Percentiles rank a stretch among this genome's conserved stretches.
Conservation (phyloP, 2,113 vertebrate species). For the Brachirus orientalis region DNA sequence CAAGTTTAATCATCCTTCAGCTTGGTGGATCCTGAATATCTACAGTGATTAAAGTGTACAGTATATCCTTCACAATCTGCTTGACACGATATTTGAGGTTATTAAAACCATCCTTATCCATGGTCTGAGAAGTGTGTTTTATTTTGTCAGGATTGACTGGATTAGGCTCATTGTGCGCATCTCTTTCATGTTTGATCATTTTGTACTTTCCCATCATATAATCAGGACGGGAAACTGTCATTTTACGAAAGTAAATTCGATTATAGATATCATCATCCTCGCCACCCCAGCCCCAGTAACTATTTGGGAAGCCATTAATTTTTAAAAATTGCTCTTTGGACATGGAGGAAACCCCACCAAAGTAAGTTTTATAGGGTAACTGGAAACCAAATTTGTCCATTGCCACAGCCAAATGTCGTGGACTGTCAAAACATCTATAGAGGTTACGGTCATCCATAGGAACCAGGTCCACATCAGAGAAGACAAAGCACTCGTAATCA, state of each 20-base stretch:
- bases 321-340: slow-evolving; percentile 89
- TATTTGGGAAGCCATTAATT: slow-evolving; percentile 96
- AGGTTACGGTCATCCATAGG: slow-evolving; percentile 91
- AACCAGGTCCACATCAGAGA: slow-evolving; percentile 93
- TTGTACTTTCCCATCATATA: slow-evolving; percentile 84
- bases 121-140: slow-evolving; percentile 81
- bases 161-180: slow-evolving; percentile 90
- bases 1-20: slow-evolving; percentile 1
- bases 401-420: slow-evolving; percentile 91
- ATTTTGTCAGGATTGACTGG: slow-evolving; percentile 80
- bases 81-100: slow-evolving; percentile 86
- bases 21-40: slow-evolving; percentile 71
- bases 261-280: slow-evolving; percentile 96
- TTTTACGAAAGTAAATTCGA: slow-evolving; percentile 53
- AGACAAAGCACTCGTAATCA: slow-evolving; percentile 93
- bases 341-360: slow-evolving; percentile 91
- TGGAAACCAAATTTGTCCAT: slow-evolving; percentile 95
- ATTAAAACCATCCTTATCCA: slow-evolving; percentile 89
- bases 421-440: slow-evolving; percentile 90
- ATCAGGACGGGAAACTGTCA: slow-evolving; percentile 90
- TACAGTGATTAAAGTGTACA: slow-evolving; percentile 92
- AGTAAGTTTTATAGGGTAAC: slow-evolving; percentile 90
- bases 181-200: slow-evolving; percentile 91
- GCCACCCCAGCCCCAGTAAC: slow-evolving; percentile 97
- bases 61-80: slow-evolving; percentile 77